phyloP scores from a whole-genome alignment of 2,888 invertebrate species.

The Drosophila rubida region DNA sequence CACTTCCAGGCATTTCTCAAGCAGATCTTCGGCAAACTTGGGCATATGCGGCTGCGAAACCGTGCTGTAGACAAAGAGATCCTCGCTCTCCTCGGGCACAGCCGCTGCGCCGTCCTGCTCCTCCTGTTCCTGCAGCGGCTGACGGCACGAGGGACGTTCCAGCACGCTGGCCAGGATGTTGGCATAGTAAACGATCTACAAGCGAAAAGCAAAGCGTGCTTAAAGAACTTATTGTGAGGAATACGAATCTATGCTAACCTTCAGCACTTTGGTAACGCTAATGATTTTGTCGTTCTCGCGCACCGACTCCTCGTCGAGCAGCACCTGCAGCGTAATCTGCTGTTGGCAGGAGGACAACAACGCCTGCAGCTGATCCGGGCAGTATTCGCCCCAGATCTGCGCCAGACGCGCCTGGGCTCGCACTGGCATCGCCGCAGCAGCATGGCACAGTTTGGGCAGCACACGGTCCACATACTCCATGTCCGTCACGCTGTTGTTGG shows the following conservation, averaged over 20 bases:
- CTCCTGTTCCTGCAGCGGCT: slow-evolving; percentile 43
- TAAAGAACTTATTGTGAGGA: not conserved
- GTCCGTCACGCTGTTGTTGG: slow-evolving; percentile 86
- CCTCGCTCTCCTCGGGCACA: slow-evolving; percentile 78
- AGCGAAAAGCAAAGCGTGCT: not conserved
- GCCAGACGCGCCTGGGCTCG: slow-evolving; percentile 92
- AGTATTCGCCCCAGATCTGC: slow-evolving; percentile 91
- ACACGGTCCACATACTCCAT: slow-evolving; percentile 94
- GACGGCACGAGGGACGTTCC: slow-evolving; percentile 87
- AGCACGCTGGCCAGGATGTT: slow-evolving; percentile 93
- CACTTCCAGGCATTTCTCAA: slow-evolving; percentile 89
- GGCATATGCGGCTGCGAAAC: slow-evolving; percentile 79
- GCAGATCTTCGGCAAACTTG: slow-evolving; percentile 84
- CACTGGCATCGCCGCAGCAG: slow-evolving; percentile 90
- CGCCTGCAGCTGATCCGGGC: slow-evolving; percentile 88
- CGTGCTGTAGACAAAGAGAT: slow-evolving; percentile 83
- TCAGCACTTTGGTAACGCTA: slow-evolving; percentile 94
- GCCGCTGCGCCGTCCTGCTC: slow-evolving; percentile 34
- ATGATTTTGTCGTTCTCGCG: slow-evolving; percentile 94
- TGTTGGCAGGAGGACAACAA: slow-evolving; percentile 93
- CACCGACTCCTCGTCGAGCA: slow-evolving; percentile 91
- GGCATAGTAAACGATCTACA: slow-evolving; percentile 92
- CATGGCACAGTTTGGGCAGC: slow-evolving; percentile 91
- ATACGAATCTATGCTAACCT: slow-evolving; percentile 85
- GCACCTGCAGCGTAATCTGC: slow-evolving; percentile 93